Evolutionary conservation across 2,797 vertebrate species (phyloP), one percentile per base, ranked within the genome.

Genomic region (Knipowitschia caucasica): DNA sequence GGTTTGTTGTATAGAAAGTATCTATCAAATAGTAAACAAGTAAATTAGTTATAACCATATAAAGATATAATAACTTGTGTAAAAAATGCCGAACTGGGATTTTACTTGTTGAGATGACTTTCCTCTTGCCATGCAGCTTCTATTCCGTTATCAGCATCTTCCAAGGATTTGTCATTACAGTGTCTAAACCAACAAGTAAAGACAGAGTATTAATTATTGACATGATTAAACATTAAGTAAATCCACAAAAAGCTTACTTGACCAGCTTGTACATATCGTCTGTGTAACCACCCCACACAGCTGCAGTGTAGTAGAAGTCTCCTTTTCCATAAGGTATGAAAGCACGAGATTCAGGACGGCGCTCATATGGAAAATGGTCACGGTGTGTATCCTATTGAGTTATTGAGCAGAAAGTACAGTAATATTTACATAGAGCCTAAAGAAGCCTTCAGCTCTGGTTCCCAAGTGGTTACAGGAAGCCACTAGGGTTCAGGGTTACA

Each of bases 81-180:
- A 31, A 31, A 31, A 12, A n/a, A n/a, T 10, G 10, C 6, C 10
- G 3, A 31, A 3, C 3, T 10, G 10, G n/a, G 5, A 4, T 27
- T 18, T 29, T 78, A 86, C 49, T 71, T 89, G 69, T 93, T 94
- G 38, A 93, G 85, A 67, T 92, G 91, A 33, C 92, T 92, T 69
- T 94, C 92, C 35, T 92, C 92, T 64, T 91, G 91, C 90, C 90
- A 89, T 45, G 58, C 76, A 1, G 91, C 92, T 81, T 90, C 72
- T 53, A 92, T 79, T 2, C 81, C 72, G 0, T 90, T 91, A 69
- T 84, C 86, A 50, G 86, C 81, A 56, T 94, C 91, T 0, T 71
- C 59, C 60, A 90, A 67, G 11, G 91, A 80, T 46, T 69, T 56
- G 56, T 56, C 65, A 53, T 90, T 83, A 65, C 92, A 92, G 36